Evolutionary conservation across 2,888 invertebrate species (phyloP).

Genomic region (Encarsia formosa): DNA sequence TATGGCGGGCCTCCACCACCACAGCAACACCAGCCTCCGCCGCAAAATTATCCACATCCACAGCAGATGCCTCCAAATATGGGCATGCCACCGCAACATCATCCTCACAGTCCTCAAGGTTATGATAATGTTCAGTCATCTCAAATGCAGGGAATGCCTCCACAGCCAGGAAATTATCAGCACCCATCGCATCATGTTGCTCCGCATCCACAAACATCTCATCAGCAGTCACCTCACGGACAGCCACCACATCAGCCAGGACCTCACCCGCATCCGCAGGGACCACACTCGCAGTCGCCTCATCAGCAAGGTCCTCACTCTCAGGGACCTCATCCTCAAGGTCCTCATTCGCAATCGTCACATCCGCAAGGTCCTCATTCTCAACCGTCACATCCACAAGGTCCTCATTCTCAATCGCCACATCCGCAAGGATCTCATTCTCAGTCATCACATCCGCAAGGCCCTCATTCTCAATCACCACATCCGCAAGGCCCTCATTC

Average conservation of each 20-base stretch:
- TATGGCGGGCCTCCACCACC: slow-evolving; percentile 50
- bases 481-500: slow-evolving; percentile 17
- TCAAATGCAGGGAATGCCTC: slow-evolving; percentile 26
- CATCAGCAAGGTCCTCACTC: slow-evolving; percentile 42
- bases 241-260: slow-evolving; percentile 36
- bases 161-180: slow-evolving; percentile 19
- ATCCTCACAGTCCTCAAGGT: slow-evolving; percentile 48
- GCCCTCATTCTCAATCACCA: slow-evolving; percentile 44
- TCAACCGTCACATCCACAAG: slow-evolving; percentile 38
- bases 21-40: slow-evolving; percentile 61
- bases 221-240: slow-evolving; percentile 35
- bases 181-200: slow-evolving; percentile 39
- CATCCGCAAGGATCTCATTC: slow-evolving; percentile 40
- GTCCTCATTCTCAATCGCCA: slow-evolving; percentile 33
- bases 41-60: slow-evolving; percentile 49
- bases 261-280: slow-evolving; percentile 39
- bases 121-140: slow-evolving; percentile 25
- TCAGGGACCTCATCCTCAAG: slow-evolving; percentile 36
- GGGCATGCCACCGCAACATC: slow-evolving; percentile 25
- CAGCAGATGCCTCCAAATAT: slow-evolving; percentile 64
- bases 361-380: slow-evolving; percentile 17
- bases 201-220: slow-evolving; percentile 32
- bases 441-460: slow-evolving; percentile 39
- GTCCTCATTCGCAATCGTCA: slow-evolving; percentile 14
- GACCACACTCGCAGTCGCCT: slow-evolving; percentile 39